phyloP scores from a whole-genome alignment of 2,113 vertebrate species.

The Stegastes partitus region DNA sequence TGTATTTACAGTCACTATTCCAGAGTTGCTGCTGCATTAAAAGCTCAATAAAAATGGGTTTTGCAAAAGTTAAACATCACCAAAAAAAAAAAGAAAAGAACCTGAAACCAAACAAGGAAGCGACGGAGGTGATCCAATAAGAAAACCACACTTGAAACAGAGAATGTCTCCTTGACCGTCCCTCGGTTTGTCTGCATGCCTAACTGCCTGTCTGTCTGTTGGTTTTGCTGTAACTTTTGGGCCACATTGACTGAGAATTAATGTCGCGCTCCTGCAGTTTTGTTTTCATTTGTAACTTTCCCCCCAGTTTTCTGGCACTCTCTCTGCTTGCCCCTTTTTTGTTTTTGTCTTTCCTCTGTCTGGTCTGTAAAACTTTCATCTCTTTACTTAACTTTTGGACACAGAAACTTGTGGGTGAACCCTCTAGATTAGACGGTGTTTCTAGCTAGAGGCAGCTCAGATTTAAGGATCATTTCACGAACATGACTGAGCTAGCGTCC shows the following conservation, averaged over 20 bases:
- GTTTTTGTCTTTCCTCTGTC: constrained; percentile 51
- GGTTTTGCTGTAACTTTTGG: constrained; percentile 69
- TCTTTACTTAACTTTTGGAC: not conserved
- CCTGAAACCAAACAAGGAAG: not conserved
- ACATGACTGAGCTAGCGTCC: not conserved
- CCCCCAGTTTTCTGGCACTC: constrained; percentile 56
- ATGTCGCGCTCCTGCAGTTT: constrained; percentile 71
- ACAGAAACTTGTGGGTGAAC: not conserved
- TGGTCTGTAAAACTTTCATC: constrained; percentile 42
- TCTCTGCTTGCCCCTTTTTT: constrained; percentile 69
- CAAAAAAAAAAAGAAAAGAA: not conserved
- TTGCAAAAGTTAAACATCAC: constrained; percentile 33
- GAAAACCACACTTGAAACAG: constrained; percentile 65
- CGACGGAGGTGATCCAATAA: constrained; percentile 26
- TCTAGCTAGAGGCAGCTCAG: constrained; percentile 9
- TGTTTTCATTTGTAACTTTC: constrained; percentile 65
- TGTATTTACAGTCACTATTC: constrained; percentile 17
- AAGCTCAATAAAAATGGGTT: not conserved
- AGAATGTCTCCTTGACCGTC: constrained; percentile 63
- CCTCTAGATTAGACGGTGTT: not conserved
- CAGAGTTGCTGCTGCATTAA: not conserved
- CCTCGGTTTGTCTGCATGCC: constrained; percentile 81
- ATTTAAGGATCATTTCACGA: not conserved
- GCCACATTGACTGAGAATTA: constrained; percentile 69
- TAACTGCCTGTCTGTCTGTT: constrained; percentile 81